Evolutionary conservation across 2,888 invertebrate genomes (phyloP).

Genomic region (Xylophagus ater): DNA sequence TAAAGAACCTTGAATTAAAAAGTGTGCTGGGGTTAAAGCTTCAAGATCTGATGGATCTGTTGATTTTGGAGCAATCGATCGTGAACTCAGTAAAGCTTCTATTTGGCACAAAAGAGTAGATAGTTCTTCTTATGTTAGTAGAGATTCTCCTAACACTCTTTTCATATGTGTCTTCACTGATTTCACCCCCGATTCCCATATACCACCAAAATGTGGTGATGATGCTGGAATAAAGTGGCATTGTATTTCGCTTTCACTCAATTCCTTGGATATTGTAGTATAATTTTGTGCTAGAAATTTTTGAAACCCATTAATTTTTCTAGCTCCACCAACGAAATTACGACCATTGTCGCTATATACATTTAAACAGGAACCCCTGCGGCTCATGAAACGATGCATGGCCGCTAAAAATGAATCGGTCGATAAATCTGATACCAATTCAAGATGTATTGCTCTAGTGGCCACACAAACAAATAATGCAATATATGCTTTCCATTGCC

Average conservation of each 20-base stretch:
- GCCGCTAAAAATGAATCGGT: slow-evolving; percentile 23
- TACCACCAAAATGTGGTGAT: slow-evolving; percentile 20
- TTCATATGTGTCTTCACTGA: slow-evolving; percentile 25
- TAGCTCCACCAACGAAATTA: slow-evolving; percentile 22
- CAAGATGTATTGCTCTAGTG: slow-evolving; percentile 25
- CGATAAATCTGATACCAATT: slow-evolving; percentile 21
- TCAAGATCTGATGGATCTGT: slow-evolving; percentile 18
- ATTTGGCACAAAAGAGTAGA: slow-evolving; percentile 25
- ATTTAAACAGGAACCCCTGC: slow-evolving; percentile 20
- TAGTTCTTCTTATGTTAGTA: slow-evolving; percentile 26
- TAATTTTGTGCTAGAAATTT: neutral
- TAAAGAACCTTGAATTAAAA: slow-evolving; percentile 4
- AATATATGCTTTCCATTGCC: slow-evolving; percentile 22
- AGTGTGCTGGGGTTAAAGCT: slow-evolving; percentile 16
- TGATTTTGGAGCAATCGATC: slow-evolving; percentile 22
- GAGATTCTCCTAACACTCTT: slow-evolving; percentile 21
- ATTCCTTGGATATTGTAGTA: neutral
- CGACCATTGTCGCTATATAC: slow-evolving; percentile 24
- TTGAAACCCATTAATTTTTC: neutral
- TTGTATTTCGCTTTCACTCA: neutral
- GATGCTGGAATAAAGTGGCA: neutral
- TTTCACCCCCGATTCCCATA: slow-evolving; percentile 22
- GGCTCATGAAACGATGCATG: slow-evolving; percentile 22
- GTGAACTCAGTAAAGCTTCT: slow-evolving; percentile 26
- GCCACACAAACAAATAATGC: slow-evolving; percentile 22